Percentiles rank a stretch among this genome's conserved stretches.
Evolutionary conservation across 2,888 invertebrate species (phyloP).

Genomic region (Encarsia formosa): DNA sequence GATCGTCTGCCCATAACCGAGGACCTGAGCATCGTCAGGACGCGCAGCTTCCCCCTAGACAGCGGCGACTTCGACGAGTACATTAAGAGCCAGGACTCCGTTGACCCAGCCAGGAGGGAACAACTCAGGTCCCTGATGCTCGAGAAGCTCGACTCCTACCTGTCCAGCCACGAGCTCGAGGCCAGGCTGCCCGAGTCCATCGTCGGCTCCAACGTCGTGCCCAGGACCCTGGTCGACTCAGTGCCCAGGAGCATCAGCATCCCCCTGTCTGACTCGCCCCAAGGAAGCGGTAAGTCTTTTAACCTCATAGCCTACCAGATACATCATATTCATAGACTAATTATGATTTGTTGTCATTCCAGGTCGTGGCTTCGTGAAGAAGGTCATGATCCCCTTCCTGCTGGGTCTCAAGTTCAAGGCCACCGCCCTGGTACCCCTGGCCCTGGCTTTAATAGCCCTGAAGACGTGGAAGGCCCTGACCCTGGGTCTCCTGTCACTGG

Average conservation of each 20-base stretch:
- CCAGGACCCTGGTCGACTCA: constrained; percentile 61
- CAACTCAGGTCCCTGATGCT: constrained; percentile 56
- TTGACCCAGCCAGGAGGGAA: constrained; percentile 44
- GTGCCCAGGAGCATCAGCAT: constrained; percentile 67
- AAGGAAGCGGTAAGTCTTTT: constrained; percentile 40
- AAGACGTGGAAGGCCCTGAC: constrained; percentile 90
- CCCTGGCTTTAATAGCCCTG: constrained; percentile 76
- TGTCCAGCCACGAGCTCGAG: constrained; percentile 71
- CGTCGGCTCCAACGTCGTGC: constrained; percentile 52
- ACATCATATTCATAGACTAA: too few relatives aligned
- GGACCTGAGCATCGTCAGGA: constrained; percentile 69
- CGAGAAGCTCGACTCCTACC: constrained; percentile 69
- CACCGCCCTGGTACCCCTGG: constrained; percentile 75
- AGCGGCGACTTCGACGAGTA: constrained; percentile 52
- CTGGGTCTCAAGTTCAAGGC: constrained; percentile 83
- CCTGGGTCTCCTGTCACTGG: constrained; percentile 76
- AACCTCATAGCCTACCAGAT: too few relatives aligned
- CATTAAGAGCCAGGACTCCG: constrained; percentile 36
- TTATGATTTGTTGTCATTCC: background rate
- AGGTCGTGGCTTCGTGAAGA: constrained; percentile 81
- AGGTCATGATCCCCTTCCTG: constrained; percentile 79
- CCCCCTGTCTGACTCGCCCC: constrained; percentile 62
- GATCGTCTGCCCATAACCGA: constrained; percentile 72
- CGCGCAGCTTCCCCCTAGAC: constrained; percentile 47
- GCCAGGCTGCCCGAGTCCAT: constrained; percentile 69